phyloP scores from a whole-genome alignment of 2,113 vertebrate species.

The Anolis sagrei region DNA sequence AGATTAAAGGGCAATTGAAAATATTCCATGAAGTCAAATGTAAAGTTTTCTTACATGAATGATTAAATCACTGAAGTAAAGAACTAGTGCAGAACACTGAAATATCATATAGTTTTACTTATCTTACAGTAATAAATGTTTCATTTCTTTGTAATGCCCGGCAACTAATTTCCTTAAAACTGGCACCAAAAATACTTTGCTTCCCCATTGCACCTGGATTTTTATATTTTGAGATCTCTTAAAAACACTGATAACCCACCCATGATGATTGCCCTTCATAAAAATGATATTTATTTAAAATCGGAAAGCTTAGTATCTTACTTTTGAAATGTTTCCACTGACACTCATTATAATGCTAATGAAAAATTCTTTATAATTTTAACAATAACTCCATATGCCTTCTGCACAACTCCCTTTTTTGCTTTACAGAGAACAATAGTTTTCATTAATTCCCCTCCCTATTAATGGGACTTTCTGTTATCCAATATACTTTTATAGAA shows the following conservation, averaged over 20 bases:
- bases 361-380: conserved; percentile 44
- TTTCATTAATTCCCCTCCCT: conserved; percentile 42
- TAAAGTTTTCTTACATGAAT: conserved; percentile 37
- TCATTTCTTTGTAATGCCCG: conserved; percentile 23
- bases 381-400: conserved; percentile 32
- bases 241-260: conserved; percentile 37
- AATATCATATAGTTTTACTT: conserved; percentile 15
- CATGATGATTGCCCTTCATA: conserved; percentile 24
- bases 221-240: conserved; percentile 26
- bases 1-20: conserved; percentile 35
- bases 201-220: conserved; percentile 3
- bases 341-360: conserved; percentile 20
- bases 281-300: conserved; percentile 50
- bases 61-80: conserved; percentile 37
- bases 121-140: conserved; percentile 23
- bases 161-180: conserved; percentile 39
- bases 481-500: conserved; percentile 54
- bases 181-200: conserved; percentile 3
- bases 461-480: conserved; percentile 47
- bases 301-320: conserved; percentile 10
- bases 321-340: conserved; percentile 34
- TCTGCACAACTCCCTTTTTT: conserved; percentile 37
- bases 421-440: conserved; percentile 46
- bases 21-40: conserved; percentile 29
- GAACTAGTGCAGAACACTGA: background rate